A percentile compares a stretch with the other conserved stretches of the same genome.
Conservation (phyloP, 2,113 vertebrate species). For the Chloroceryle aenea region DNA sequence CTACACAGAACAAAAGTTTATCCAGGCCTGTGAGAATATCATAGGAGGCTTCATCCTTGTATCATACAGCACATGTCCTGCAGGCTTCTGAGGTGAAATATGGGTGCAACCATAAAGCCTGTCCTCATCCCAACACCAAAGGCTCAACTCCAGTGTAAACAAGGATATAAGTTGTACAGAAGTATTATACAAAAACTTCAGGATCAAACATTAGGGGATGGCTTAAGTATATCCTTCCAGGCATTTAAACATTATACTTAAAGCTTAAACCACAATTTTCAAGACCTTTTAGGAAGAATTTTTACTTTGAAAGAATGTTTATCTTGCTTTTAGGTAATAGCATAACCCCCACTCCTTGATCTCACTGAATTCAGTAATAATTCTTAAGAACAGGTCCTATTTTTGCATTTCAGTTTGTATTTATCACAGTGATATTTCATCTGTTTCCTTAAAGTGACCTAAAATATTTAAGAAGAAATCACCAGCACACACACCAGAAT, state of each 20-base stretch:
- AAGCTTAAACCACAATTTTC: neutral
- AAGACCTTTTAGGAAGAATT: neutral
- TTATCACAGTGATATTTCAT: neutral
- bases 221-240: neutral
- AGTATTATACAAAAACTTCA: neutral
- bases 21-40: neutral
- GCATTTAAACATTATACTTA: neutral
- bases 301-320: neutral
- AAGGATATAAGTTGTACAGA: fast-evolving
- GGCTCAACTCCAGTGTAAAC: neutral
- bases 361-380: neutral
- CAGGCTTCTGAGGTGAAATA: neutral
- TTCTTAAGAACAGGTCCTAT: neutral
- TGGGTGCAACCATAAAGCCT: neutral
- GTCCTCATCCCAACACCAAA: neutral
- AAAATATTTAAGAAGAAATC: neutral
- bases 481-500: neutral
- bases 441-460: neutral
- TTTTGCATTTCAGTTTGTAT: neutral
- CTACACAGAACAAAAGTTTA: neutral
- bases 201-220: neutral
- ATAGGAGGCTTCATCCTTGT: fast-evolving
- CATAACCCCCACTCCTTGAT: fast-evolving
- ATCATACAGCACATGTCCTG: neutral
- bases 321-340: neutral